A percentile compares a stretch with the other conserved stretches of the same genome.
Conservation (phyloP, 2,797 vertebrate genomes). For the Cyprinodon diabolis region DNA sequence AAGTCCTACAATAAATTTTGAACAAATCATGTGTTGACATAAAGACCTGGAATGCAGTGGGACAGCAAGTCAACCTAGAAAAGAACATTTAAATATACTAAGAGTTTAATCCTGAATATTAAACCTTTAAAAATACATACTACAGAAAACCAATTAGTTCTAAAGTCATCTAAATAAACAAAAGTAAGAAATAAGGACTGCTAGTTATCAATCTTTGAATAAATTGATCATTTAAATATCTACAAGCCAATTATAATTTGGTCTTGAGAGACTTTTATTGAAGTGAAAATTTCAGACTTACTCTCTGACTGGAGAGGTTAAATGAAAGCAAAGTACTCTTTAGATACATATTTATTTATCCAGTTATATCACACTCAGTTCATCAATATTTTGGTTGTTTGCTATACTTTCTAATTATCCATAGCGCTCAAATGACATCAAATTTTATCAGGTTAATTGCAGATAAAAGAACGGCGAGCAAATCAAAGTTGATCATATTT, state of each 20-base stretch:
- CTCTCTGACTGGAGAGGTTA: too few species aligned
- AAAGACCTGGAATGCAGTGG: slow-evolving; percentile 8
- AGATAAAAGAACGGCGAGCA: background rate
- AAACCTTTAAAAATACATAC: slow-evolving; percentile 6
- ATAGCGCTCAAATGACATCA: background rate
- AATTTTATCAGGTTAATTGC: background rate
- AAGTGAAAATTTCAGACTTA: background rate
- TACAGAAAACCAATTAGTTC: slow-evolving; percentile 6
- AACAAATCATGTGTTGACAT: slow-evolving; percentile 3
- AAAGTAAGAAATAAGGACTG: background rate
- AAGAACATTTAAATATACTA: slow-evolving; percentile 14
- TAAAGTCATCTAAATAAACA: background rate
- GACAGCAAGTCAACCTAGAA: slow-evolving; percentile 5
- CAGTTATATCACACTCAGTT: background rate
- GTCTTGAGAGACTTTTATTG: background rate
- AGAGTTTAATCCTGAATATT: slow-evolving; percentile 10
- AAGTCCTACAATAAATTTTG: slow-evolving; percentile 13
- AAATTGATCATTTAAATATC: background rate
- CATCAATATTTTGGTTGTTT: background rate
- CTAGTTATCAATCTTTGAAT: background rate
- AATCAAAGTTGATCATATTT: background rate
- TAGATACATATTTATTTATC: background rate
- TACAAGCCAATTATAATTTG: background rate
- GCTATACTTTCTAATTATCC: background rate
- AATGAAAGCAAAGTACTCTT: background rate